Base-by-base conservation (phyloP, 2,888 invertebrate genomes). In the Malacosoma neustria region DNA sequence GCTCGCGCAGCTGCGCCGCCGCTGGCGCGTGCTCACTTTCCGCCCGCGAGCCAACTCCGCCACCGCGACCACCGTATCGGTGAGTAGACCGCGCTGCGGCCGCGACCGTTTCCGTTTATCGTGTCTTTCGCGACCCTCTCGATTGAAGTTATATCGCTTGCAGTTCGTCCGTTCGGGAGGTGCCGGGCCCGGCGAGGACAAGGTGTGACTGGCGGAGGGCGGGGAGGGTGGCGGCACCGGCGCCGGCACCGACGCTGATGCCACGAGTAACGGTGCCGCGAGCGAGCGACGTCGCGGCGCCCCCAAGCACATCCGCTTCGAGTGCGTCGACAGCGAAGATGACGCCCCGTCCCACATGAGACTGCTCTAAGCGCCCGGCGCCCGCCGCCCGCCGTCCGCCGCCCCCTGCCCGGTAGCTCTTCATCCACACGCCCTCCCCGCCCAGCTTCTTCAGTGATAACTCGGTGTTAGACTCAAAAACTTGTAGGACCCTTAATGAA, bases 21-120 rank as follows among this genome's bases (percentile, higher is more conserved):
- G 92, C 72, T 94, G 93, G 93, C 90, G 93, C 71, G 94, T 92
- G 91, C 89, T 93, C 34, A 91, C 91, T 57, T 91, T 93, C 69
- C 88, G 94, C 36, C 92, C 93, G 41, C 88, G 94, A 43, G 92
- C 93, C 46, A 94, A 94, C 77, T 94, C 94, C 48, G 92, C 93
- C 72, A 94, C 94, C 46, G 93, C 93, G 35, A 94, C 94, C 54
- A 94, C 94, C 61, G 94, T 94, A 69, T 94, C 94, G 89, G 94
- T 94, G 90, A 38, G 38, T 39, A 33, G 30, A 30, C 45, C 37
- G 33, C 30, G 45, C 35, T 41, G 42, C 38, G 42, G 39, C 31
- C 35, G 40, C 35, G 35, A 36, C 4, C 35, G 11, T 36, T 15
- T 14, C 22, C 37, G 37, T 22, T 6, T 6, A 13, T 4, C 30